Evolutionary conservation across 2,113 vertebrate genomes (phyloP).

Genomic region (Clinocottus analis): DNA sequence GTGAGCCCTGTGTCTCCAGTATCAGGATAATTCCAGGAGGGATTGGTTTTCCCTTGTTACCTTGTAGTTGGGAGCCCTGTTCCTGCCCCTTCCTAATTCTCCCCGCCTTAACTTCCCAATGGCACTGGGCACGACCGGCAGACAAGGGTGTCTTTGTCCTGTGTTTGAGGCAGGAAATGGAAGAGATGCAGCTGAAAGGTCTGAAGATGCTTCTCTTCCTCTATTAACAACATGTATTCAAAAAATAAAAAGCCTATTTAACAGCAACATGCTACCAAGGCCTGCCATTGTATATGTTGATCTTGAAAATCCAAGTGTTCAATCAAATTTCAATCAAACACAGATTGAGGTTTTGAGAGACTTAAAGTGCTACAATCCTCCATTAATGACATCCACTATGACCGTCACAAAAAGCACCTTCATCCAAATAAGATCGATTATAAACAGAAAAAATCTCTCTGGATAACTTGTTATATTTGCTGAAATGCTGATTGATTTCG

Average conservation of each 20-base stretch:
- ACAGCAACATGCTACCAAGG: neutral
- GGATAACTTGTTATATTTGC: neutral
- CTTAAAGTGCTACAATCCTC: neutral
- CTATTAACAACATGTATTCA: conserved; percentile 20
- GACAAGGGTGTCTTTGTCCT: conserved; percentile 82
- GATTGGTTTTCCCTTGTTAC: conserved; percentile 86
- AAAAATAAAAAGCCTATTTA: neutral
- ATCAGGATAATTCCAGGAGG: conserved; percentile 81
- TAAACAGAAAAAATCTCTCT: neutral
- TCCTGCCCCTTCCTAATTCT: conserved; percentile 82
- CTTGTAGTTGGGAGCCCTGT: conserved; percentile 81
- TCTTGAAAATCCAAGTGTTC: neutral
- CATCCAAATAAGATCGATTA: neutral
- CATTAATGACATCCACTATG: neutral
- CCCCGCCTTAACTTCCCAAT: conserved; percentile 79
- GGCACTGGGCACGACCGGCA: conserved; percentile 53
- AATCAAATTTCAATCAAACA: neutral
- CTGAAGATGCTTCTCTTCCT: conserved; percentile 46
- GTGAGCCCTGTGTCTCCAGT: conserved; percentile 77
- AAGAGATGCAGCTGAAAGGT: conserved; percentile 56
- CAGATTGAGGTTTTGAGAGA: neutral
- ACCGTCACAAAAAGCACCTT: neutral
- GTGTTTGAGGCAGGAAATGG: conserved; percentile 61
- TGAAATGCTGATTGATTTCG: neutral
- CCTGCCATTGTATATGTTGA: neutral